Conservation (phyloP, 2,797 vertebrate species). For the Leptatherina wallacei region DNA sequence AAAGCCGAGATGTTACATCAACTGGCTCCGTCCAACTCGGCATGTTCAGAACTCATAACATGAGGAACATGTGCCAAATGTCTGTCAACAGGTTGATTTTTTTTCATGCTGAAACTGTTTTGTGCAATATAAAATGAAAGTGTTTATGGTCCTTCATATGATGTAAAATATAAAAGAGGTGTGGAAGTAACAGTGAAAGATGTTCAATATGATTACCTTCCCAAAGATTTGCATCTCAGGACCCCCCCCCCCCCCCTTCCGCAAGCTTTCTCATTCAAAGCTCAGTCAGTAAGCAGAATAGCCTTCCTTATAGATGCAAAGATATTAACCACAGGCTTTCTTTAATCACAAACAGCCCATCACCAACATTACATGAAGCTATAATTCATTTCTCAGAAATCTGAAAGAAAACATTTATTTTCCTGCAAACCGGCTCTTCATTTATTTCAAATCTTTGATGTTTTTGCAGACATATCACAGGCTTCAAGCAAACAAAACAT, state of each 20-base stretch:
- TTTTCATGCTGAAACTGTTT: constrained; percentile 28
- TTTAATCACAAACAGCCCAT: constrained; percentile 26
- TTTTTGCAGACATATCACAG: constrained; percentile 9
- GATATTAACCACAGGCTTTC: constrained; percentile 33
- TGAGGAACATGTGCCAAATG: constrained; percentile 60
- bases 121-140: constrained; percentile 44
- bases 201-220: constrained; percentile 31
- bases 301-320: constrained; percentile 20
- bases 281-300: constrained; percentile 17
- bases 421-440: constrained; percentile 47
- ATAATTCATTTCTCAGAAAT: constrained; percentile 54
- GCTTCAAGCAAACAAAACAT: neutral
- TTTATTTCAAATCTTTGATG: constrained; percentile 32
- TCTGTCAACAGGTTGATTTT: constrained; percentile 37
- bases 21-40: constrained; percentile 8
- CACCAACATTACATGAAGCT: constrained; percentile 36
- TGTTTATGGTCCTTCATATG: constrained; percentile 42
- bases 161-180: constrained; percentile 34
- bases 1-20: constrained; percentile 9
- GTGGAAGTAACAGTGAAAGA: constrained; percentile 11
- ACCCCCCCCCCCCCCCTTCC: too few species aligned
- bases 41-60: constrained; percentile 30
- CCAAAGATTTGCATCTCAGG: constrained; percentile 49
- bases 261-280: constrained; percentile 34
- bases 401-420: constrained; percentile 68